These are phyloP conservation scores for Pristionchus exspectatus DNA, from an alignment of 2,888 invertebrate genomes.

Conservation along the genomic window DNA sequence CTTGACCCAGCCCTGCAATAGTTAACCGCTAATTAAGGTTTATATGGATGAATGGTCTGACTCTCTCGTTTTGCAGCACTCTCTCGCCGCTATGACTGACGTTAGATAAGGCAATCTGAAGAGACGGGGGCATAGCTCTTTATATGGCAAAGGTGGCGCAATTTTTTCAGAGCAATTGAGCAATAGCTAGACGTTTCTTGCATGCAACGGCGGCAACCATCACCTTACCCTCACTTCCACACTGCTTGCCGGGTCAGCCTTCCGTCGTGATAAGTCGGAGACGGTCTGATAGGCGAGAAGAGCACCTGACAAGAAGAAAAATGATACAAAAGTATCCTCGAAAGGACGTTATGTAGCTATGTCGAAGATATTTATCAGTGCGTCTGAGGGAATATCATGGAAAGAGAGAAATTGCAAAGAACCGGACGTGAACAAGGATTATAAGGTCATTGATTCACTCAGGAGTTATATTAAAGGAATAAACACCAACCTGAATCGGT, in stretches of 20 bases:
- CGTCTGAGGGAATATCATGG: background rate
- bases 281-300: background rate
- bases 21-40: background rate
- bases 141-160: no score
- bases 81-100: no score
- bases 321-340: background rate
- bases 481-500: background rate
- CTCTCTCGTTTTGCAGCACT: no score
- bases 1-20: constrained; percentile 72
- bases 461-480: background rate
- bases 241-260: background rate
- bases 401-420: no score
- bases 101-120: no score
- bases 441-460: background rate
- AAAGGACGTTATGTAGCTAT: background rate
- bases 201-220: no score
- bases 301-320: background rate
- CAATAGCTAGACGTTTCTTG: no score
- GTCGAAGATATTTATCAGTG: background rate
- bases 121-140: no score
- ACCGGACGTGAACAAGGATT: no score
- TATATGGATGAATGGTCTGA: no score
- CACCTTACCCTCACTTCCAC: constrained; percentile 37
- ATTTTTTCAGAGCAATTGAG: no score
- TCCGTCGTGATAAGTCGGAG: background rate